Percentiles rank a stretch among this genome's conserved stretches.
Conservation (phyloP, 1,140 invertebrate species). For the Lepidotrigona ventralis region DNA sequence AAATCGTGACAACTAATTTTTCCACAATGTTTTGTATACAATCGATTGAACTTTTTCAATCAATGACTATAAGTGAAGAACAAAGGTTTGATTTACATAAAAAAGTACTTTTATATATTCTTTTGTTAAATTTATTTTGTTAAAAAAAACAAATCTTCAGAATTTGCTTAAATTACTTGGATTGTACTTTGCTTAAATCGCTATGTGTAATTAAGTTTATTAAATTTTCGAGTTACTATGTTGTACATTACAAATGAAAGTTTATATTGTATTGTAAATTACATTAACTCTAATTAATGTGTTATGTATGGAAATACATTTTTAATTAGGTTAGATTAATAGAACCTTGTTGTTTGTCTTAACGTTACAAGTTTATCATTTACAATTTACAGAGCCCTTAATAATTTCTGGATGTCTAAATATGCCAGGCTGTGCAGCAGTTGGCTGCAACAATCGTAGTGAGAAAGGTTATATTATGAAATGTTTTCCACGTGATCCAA, state of each 20-base stretch:
- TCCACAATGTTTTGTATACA: constrained; percentile 11
- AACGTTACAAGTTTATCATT: background rate
- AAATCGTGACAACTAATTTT: background rate
- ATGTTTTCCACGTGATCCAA: constrained; percentile 76
- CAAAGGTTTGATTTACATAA: constrained; percentile 32
- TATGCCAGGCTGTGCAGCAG: constrained; percentile 77
- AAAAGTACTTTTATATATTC: background rate
- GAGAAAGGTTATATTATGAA: constrained; percentile 78
- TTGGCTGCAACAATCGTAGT: constrained; percentile 77
- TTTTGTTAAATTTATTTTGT: background rate
- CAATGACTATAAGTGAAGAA: background rate
- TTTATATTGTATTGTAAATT: too few species aligned
- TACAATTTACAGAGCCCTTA: constrained; percentile 37
- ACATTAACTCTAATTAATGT: background rate
- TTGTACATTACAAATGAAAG: background rate
- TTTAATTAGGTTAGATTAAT: background rate
- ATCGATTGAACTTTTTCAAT: background rate
- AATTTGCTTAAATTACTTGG: background rate
- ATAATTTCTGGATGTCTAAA: constrained; percentile 41
- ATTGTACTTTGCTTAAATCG: too few species aligned
- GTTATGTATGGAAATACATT: background rate
- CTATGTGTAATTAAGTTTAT: background rate
- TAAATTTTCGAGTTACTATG: background rate
- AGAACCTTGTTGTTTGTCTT: background rate
- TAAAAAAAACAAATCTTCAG: background rate